Evolutionary conservation across 2,797 vertebrate species (phyloP).

Genomic region (Oreochromis grahami): DNA sequence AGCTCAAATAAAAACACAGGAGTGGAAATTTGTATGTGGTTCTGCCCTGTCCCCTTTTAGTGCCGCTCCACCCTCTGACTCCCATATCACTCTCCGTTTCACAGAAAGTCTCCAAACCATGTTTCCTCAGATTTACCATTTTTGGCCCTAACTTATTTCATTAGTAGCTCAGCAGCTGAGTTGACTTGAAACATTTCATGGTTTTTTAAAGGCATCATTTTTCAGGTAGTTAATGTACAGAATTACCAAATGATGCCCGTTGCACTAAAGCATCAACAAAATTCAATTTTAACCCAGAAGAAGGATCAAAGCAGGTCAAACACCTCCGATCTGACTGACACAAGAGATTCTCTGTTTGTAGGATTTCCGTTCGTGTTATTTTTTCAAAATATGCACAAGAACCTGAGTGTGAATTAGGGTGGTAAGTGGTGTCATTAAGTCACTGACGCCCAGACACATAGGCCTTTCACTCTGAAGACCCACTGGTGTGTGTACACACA

Average conservation of each 20-base stretch:
- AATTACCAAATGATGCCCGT: constrained; percentile 18
- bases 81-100: neutral
- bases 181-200: neutral
- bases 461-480: constrained; percentile 63
- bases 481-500: constrained; percentile 61
- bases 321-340: constrained; percentile 34
- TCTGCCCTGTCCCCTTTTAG: constrained; percentile 55
- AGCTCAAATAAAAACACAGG: constrained; percentile 60
- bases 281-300: constrained; percentile 32
- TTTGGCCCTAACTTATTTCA: constrained; percentile 23
- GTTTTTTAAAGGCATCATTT: constrained; percentile 10
- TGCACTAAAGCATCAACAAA: constrained; percentile 23
- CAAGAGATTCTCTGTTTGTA: constrained; percentile 70
- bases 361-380: constrained; percentile 59
- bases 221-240: constrained; percentile 11
- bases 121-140: constrained; percentile 39
- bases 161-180: neutral
- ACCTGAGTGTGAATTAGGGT: constrained; percentile 71
- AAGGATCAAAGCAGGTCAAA: constrained; percentile 53
- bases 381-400: constrained; percentile 66
- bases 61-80: constrained; percentile 10
- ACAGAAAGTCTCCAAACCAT: constrained; percentile 7
- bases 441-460: constrained; percentile 64
- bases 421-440: constrained; percentile 78
- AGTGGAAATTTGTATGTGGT: constrained; percentile 58